Conservation (phyloP, 2,797 vertebrate genomes). For the Knipowitschia caucasica region DNA sequence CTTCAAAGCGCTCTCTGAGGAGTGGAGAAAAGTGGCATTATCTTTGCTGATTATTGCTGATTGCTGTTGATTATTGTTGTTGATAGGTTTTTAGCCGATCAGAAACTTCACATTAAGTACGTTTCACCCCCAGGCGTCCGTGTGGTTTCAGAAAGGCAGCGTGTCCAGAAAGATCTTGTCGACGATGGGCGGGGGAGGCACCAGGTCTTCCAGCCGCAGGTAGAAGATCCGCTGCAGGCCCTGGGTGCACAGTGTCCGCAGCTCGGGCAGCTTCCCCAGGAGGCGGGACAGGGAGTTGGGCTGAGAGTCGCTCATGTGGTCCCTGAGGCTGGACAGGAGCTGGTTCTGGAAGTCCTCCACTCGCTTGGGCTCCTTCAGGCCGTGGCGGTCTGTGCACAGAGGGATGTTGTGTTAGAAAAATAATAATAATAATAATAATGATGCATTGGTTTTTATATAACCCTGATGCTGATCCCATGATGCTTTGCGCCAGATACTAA, state of each 20-base stretch:
- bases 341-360: slow-evolving; percentile 94
- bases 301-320: slow-evolving; percentile 81
- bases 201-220: slow-evolving; percentile 93
- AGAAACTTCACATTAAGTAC: slow-evolving; percentile 15
- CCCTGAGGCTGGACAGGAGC: slow-evolving; percentile 88
- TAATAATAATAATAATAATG: no score
- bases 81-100: not conserved
- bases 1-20: no score
- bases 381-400: slow-evolving; percentile 84
- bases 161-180: slow-evolving; percentile 98
- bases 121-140: slow-evolving; percentile 14
- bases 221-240: slow-evolving; percentile 97
- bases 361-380: slow-evolving; percentile 88
- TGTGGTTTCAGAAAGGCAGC: slow-evolving; percentile 84
- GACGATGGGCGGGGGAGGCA: slow-evolving; percentile 91
- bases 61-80: not conserved
- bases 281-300: slow-evolving; percentile 90
- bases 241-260: slow-evolving; percentile 93
- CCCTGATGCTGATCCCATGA: no score
- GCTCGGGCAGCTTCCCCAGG: slow-evolving; percentile 90
- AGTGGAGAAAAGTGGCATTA: no score
- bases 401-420: slow-evolving; percentile 18
- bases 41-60: no score
- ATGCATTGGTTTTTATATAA: no score
- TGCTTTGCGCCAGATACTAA: no score